phyloP scores from a whole-genome alignment of 2,113 vertebrate genomes.

The Rhagologus leucostigma region DNA sequence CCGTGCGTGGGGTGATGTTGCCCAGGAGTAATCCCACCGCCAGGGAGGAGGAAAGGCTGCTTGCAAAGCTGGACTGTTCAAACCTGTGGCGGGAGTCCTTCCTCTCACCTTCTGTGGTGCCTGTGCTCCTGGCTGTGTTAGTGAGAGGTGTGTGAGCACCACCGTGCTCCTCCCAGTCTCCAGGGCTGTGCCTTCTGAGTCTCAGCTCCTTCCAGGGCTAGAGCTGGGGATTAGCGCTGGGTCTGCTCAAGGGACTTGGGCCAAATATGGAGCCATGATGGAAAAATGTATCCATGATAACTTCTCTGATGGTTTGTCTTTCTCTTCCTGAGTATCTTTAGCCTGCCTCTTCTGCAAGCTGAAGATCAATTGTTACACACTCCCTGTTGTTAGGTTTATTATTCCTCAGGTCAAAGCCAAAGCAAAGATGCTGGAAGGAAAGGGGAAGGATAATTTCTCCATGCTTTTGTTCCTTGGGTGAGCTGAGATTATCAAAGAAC shows the following conservation, averaged over 20 bases:
- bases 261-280: background rate
- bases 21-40: background rate
- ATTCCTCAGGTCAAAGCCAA: background rate
- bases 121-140: background rate
- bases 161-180: background rate
- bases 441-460: background rate
- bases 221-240: background rate
- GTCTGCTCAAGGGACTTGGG: background rate
- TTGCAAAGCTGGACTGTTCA: background rate
- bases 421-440: background rate
- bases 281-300: background rate
- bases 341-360: background rate
- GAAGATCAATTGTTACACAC: background rate
- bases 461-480: background rate
- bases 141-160: background rate
- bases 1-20: background rate
- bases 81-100: fast-evolving
- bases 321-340: background rate
- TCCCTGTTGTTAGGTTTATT: background rate
- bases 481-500: background rate
- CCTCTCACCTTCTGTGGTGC: background rate
- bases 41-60: background rate
- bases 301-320: background rate
- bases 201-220: background rate
- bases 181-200: background rate